phyloP scores from a whole-genome alignment of 1,140 invertebrate genomes.

The Aphelinus certus region DNA sequence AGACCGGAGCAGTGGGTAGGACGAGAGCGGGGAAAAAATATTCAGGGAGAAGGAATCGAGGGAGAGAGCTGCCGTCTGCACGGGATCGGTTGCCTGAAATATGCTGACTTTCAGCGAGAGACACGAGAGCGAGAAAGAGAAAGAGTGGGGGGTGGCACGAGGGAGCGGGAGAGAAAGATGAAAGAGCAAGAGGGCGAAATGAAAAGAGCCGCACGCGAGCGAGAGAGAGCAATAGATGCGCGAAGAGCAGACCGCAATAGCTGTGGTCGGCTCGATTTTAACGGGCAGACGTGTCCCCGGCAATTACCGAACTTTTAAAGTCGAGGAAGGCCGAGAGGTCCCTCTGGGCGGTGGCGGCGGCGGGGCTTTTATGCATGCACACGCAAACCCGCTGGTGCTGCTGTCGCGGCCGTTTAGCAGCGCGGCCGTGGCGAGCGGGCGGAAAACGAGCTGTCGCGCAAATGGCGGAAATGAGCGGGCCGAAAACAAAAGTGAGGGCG shows the following conservation, averaged over 20 bases:
- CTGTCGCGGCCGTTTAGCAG: not conserved
- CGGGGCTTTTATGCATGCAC: conserved; percentile 26
- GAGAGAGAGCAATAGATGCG: conserved; percentile 36
- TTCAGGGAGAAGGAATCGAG: not conserved
- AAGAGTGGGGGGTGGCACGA: not conserved
- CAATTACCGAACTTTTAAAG: conserved; percentile 65
- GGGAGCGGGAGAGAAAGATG: not conserved
- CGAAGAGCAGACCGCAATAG: conserved; percentile 60
- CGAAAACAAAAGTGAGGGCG: conserved; percentile 6
- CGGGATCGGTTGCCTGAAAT: too few relatives aligned
- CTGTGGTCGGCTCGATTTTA: conserved; percentile 63
- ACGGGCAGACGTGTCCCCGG: conserved; percentile 61
- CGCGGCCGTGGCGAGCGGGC: too few relatives aligned
- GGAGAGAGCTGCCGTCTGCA: too few relatives aligned
- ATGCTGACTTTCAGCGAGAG: not conserved
- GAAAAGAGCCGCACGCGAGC: conserved; percentile 19
- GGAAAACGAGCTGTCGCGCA: conserved; percentile 1
- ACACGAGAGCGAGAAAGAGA: conserved; percentile 14
- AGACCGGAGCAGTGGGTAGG: not conserved
- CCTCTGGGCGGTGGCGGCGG: conserved; percentile 3
- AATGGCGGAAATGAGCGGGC: not conserved
- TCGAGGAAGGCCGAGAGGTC: conserved; percentile 47
- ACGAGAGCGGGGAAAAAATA: not conserved
- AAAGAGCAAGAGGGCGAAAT: conserved; percentile 30
- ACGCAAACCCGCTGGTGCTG: conserved; percentile 7